Conservation (phyloP, 2,797 vertebrate species). For the Sparus aurata region DNA sequence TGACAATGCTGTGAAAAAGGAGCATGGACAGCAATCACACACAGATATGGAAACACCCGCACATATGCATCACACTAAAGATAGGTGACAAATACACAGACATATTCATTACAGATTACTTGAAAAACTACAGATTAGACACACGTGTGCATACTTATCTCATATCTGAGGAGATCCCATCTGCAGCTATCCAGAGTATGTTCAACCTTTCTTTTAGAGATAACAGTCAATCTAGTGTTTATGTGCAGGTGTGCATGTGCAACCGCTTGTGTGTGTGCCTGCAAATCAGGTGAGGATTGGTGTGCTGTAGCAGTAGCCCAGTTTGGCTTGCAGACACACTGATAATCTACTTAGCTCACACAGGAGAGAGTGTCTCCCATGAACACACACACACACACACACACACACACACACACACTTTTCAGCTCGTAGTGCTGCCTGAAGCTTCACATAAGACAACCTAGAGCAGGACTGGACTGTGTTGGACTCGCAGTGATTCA, state of each 20-base stretch:
- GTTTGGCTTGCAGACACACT: conserved; percentile 68
- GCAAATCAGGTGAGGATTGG: conserved; percentile 62
- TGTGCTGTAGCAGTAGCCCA: conserved; percentile 67
- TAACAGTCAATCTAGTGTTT: conserved; percentile 47
- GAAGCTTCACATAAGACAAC: conserved; percentile 56
- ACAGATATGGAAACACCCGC: conserved; percentile 49
- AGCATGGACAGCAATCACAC: conserved; percentile 38
- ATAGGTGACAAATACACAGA: conserved; percentile 43
- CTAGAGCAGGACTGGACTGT: conserved; percentile 39
- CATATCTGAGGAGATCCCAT: conserved; percentile 69
- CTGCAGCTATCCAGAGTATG: conserved; percentile 72
- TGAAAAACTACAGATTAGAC: conserved; percentile 42
- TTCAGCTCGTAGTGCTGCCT: conserved; percentile 65
- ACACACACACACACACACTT: background rate
- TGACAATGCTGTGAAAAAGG: conserved; percentile 67
- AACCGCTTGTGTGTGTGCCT: conserved; percentile 22
- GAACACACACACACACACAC: conserved; percentile 21
- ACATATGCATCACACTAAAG: conserved; percentile 34
- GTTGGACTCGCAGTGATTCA: conserved; percentile 27
- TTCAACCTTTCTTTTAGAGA: conserved; percentile 74
- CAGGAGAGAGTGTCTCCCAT: conserved; percentile 38
- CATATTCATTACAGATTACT: conserved; percentile 39
- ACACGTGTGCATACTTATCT: conserved; percentile 46
- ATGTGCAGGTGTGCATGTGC: conserved; percentile 9
- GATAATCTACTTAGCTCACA: conserved; percentile 80